phyloP scores from a whole-genome alignment of 2,888 invertebrate species.

The Andrena chrysosceles region DNA sequence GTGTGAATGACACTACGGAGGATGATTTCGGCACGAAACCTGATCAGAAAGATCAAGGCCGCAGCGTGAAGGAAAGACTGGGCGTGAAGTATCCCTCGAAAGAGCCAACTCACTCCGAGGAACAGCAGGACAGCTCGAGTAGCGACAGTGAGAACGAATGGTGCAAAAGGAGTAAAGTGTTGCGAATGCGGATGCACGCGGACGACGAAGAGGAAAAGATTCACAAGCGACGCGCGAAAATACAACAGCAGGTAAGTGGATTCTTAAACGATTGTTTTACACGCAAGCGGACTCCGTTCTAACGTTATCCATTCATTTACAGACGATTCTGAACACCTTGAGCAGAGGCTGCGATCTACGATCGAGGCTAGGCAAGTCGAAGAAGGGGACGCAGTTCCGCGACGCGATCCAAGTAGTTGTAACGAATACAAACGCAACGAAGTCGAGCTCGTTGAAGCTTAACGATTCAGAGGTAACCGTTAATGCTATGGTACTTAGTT shows the following conservation, averaged over 20 bases:
- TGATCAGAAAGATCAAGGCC: slow-evolving; percentile 59
- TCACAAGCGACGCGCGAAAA: slow-evolving; percentile 80
- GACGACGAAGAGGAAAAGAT: slow-evolving; percentile 92
- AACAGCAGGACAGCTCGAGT: slow-evolving; percentile 78
- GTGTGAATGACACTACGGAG: slow-evolving; percentile 88
- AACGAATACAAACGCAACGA: slow-evolving; percentile 73
- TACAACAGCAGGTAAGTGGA: slow-evolving; percentile 70
- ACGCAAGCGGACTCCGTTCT: not conserved
- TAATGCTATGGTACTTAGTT: not conserved
- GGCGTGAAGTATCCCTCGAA: slow-evolving; percentile 64
- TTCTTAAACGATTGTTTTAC: not conserved
- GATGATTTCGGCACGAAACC: slow-evolving; percentile 80
- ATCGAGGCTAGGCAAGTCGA: slow-evolving; percentile 73
- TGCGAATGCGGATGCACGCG: slow-evolving; percentile 95
- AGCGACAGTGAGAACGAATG: slow-evolving; percentile 86
- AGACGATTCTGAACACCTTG: slow-evolving; percentile 53
- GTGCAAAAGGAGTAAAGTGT: slow-evolving; percentile 88
- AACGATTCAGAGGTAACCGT: slow-evolving; percentile 71
- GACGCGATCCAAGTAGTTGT: slow-evolving; percentile 82
- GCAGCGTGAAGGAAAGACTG: slow-evolving; percentile 78
- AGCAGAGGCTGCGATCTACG: slow-evolving; percentile 76
- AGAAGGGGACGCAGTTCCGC: slow-evolving; percentile 66
- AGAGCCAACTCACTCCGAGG: slow-evolving; percentile 52
- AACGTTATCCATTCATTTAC: slow-evolving; percentile 1
- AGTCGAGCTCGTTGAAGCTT: slow-evolving; percentile 63